Evolutionary conservation across 2,888 invertebrate species (phyloP).

Genomic region (Eremobia ochroleuca): DNA sequence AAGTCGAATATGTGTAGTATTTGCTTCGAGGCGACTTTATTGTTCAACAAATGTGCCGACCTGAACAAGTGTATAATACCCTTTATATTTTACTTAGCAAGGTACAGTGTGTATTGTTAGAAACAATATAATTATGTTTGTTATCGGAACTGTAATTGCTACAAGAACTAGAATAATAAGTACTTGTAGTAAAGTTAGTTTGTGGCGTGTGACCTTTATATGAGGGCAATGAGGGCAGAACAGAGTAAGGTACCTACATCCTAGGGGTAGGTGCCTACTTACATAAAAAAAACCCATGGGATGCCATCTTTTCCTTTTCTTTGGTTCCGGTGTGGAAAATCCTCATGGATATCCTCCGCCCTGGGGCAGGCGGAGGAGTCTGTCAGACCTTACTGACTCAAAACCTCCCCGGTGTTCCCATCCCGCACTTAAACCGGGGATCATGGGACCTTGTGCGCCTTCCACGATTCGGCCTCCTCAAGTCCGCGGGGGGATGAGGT

Average conservation of each 20-base stretch:
- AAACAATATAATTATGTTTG: conserved; percentile 19
- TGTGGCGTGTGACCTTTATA: conserved; percentile 41
- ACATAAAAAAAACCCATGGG: neutral
- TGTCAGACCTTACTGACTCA: no score
- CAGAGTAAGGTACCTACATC: neutral
- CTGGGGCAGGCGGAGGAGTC: no score
- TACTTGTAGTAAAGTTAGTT: conserved; percentile 19
- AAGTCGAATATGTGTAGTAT: neutral
- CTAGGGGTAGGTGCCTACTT: no score
- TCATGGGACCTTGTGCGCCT: no score
- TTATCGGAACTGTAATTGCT: conserved; percentile 27
- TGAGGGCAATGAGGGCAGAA: neutral
- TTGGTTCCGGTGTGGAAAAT: no score
- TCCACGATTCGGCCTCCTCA: no score
- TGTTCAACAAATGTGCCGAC: neutral
- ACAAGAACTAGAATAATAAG: conserved; percentile 20
- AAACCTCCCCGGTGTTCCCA: no score
- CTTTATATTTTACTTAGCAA: neutral
- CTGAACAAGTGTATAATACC: no score
- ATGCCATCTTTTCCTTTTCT: no score
- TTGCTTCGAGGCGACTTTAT: rapidly evolving
- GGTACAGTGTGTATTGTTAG: neutral
- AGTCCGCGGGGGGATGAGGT: no score
- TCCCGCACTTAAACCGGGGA: no score
- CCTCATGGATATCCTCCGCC: no score